These are phyloP conservation scores for Octodon degus DNA, from an alignment of 2,113 vertebrate genomes.

Conservation along the genomic window DNA sequence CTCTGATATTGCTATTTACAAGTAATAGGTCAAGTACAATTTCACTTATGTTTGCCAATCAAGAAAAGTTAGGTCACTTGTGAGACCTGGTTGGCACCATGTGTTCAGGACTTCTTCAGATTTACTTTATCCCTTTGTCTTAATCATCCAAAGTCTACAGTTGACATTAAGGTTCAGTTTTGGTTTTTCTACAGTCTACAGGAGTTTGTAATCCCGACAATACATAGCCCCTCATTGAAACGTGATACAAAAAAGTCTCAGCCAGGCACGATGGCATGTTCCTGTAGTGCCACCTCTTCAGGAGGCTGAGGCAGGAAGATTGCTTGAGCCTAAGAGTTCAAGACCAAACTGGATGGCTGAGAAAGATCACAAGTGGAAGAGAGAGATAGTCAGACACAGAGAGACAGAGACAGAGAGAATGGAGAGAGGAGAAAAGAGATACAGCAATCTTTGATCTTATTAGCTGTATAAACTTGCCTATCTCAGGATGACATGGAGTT, in stretches of 20 bases:
- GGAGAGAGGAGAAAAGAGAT: neutral
- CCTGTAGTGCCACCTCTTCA: neutral
- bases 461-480: neutral
- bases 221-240: fast-evolving
- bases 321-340: neutral
- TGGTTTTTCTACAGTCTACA: neutral
- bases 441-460: neutral
- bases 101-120: neutral
- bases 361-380: neutral
- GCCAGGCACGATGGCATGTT: too few species aligned
- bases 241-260: neutral
- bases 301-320: neutral
- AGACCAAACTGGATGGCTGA: neutral
- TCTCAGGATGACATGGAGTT: neutral
- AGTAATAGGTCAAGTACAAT: neutral
- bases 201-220: neutral
- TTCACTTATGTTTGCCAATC: neutral
- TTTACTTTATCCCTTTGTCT: neutral
- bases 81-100: fast-evolving
- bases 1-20: neutral
- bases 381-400: too few species aligned
- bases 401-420: too few species aligned
- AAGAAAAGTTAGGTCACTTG: neutral
- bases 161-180: too few species aligned
- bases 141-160: neutral